These are phyloP conservation scores for Chlorodrepanis virens DNA, from an alignment of 2,113 vertebrate species.

Conservation along the genomic window DNA sequence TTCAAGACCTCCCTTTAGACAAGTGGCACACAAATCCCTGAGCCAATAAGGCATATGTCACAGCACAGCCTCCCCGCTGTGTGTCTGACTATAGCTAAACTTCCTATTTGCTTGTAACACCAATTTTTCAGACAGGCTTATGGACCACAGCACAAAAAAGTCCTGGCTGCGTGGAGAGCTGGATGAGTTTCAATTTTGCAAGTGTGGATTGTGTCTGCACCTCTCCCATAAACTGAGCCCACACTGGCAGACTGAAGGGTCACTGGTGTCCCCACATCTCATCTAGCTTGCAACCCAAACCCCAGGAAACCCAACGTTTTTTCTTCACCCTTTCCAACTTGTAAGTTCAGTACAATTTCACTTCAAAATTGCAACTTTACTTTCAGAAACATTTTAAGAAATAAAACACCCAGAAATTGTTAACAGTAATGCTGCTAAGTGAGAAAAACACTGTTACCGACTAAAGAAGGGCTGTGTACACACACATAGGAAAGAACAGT, in stretches of 20 bases:
- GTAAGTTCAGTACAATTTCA: not conserved
- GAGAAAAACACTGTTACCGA: not conserved
- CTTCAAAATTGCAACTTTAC: not conserved
- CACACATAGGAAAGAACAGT: not conserved
- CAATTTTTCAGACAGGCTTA: not conserved
- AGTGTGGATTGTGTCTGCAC: fast-evolving
- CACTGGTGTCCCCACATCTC: not conserved
- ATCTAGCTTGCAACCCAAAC: not conserved
- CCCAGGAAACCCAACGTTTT: not conserved
- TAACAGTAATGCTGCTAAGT: not conserved
- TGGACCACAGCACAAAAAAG: not conserved
- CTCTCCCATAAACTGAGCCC: not conserved
- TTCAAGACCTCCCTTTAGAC: not conserved
- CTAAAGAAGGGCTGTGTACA: not conserved
- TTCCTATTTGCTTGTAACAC: fast-evolving
- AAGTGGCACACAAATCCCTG: not conserved
- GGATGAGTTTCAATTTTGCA: not conserved
- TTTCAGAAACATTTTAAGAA: not conserved
- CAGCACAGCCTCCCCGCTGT: fast-evolving
- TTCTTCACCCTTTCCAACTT: not conserved
- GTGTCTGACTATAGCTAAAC: not conserved
- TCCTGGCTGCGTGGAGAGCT: fast-evolving
- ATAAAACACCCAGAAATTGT: not conserved
- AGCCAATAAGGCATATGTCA: not conserved
- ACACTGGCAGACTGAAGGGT: not conserved